A percentile compares a stretch with the other conserved stretches of the same genome.
Conservation (phyloP, 2,888 invertebrate genomes). For the Osedax frankpressi region DNA sequence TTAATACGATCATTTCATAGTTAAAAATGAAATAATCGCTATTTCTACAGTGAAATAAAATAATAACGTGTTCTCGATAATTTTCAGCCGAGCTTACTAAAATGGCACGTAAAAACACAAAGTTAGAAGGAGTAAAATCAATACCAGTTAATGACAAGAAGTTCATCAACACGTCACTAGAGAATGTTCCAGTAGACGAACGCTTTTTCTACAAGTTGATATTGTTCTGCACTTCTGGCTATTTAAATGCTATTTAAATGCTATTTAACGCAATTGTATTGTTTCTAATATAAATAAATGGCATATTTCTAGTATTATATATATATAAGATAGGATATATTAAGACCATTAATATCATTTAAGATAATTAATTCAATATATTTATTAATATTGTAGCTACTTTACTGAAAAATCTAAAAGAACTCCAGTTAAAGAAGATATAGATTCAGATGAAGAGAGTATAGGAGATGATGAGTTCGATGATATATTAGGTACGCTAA, state of each 20-base stretch:
- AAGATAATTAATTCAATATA: no score
- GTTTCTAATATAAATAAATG: no score
- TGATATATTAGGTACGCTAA: slow-evolving; percentile 50
- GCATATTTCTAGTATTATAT: no score
- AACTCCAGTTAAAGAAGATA: slow-evolving; percentile 42
- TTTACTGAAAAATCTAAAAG: slow-evolving; percentile 35
- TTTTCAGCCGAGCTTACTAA: neutral
- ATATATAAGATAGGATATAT: no score
- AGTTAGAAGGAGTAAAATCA: neutral
- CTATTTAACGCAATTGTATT: no score
- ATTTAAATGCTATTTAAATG: no score
- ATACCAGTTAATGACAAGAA: slow-evolving; percentile 59
- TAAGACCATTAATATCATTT: no score
- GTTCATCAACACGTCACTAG: slow-evolving; percentile 55
- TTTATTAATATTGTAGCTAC: slow-evolving; percentile 39
- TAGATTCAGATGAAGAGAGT: slow-evolving; percentile 59
- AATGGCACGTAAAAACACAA: neutral
- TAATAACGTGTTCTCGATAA: no score
- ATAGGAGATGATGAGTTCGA: slow-evolving; percentile 68
- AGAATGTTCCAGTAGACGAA: slow-evolving; percentile 75
- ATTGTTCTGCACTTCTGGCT: no score
- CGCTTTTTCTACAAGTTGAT: slow-evolving; percentile 62
- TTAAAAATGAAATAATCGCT: no score
- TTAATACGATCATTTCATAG: no score
- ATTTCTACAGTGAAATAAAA: no score